Evolutionary conservation across 1,140 invertebrate genomes (phyloP).

Genomic region (Brachionus calyciflorus): DNA sequence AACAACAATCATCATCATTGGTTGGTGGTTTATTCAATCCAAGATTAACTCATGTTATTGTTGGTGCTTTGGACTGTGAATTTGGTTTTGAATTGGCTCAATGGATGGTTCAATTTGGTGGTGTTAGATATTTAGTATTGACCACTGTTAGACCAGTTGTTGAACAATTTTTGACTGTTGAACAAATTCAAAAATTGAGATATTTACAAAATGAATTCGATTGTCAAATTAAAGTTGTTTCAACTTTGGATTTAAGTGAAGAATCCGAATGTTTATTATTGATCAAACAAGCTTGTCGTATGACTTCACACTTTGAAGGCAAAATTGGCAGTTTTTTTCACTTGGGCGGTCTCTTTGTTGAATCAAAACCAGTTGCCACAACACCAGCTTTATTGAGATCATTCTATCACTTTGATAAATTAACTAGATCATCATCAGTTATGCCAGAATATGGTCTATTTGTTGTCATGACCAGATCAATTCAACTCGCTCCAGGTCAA

Average conservation of each 20-base stretch:
- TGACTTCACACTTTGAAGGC: slow-evolving; percentile 27
- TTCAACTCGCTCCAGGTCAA: background rate
- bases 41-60: background rate
- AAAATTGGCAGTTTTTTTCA: slow-evolving; percentile 16
- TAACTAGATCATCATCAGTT: background rate
- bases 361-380: background rate
- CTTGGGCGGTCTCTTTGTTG: background rate
- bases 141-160: background rate
- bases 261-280: slow-evolving; percentile 11
- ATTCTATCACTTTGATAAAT: slow-evolving; percentile 1
- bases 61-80: slow-evolving; percentile 29
- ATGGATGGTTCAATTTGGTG: slow-evolving; percentile 35
- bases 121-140: slow-evolving; percentile 15
- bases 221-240: slow-evolving; percentile 26
- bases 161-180: background rate
- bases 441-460: slow-evolving; percentile 38
- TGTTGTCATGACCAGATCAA: slow-evolving; percentile 5
- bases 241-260: slow-evolving; percentile 22
- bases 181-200: slow-evolving; percentile 20
- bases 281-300: background rate
- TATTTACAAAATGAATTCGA: slow-evolving; percentile 21
- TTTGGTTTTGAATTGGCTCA: slow-evolving; percentile 26
- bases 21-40: slow-evolving; percentile 1
- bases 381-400: background rate
- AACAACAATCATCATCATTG: background rate